Base-by-base conservation (phyloP, 2,888 invertebrate species). In the Lithosia quadra region DNA sequence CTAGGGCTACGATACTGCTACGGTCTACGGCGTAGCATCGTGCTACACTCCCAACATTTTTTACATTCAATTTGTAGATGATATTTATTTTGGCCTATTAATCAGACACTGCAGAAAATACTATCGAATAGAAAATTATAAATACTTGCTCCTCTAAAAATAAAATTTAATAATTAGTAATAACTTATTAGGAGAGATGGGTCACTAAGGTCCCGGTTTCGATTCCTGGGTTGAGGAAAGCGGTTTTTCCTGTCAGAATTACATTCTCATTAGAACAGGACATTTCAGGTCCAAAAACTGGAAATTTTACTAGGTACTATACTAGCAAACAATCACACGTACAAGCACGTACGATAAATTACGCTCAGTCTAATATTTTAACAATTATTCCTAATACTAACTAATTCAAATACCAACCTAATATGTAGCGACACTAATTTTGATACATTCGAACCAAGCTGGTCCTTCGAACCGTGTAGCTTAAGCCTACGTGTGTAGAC, bases 1-100 rank as follows among this genome's bases (percentile, higher is more conserved):
- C 59, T 33, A 68, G 33, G 63, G 58, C 58, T 65, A 65, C 36
- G 65, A 60, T 69, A 71, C 61, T 69, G 68, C 72, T 61, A 66
- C 49, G 34, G 39, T 18, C 28, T 64, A 57, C 64, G 64, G 34
- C 67, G 67, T 67, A 67, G 67, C 33, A 10, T 33, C 22, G 36
- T 55, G 59, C 55, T 66, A 60, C 65, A 66, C 24, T 60, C 13
- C 1, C 10, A 18, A 21, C 33, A 24, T 21, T 28, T 11, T n/a
- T 28, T 5, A 55, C 18, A 49, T n/a, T n/a, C n/a, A n/a, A n/a
- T 39, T 15, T 39, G 39, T 15, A 5, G 15, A 39, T 39, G n/a
- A 18, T 18, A 7, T 18, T 18, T 43, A 0, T 5, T 39, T 39
- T 15, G 43, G 18, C 8, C n/a, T 49, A 7, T 49, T 8, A 49